Base-by-base conservation (phyloP, 92 coral and sea anemone species). In the Paramuricea clavata region DNA sequence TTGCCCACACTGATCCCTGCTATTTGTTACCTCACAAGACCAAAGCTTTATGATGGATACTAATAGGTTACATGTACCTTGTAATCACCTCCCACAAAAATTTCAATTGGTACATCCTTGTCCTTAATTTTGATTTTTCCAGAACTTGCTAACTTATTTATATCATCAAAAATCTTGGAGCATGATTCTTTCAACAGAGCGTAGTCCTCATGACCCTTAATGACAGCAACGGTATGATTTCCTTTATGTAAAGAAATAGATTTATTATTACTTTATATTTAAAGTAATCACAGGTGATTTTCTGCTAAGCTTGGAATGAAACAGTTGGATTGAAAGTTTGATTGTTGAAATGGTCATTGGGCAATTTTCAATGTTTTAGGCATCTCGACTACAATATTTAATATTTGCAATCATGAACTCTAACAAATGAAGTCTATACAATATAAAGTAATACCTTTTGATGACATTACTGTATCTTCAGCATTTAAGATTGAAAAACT, bases 61-160 rank as follows among this genome's bases (percentile, higher is more conserved):
- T 21, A 12, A 54, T 54, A 21, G 62, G 62, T 31, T n/a, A n/a
- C n/a, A n/a, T n/a, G n/a, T 70, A 70, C 76, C 76, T 70, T 70
- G 76, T 70, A 70, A 41, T 70, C 76, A 70, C 76, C 49, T 70
- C 76, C 76, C 23, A 70, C 44, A 70, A 31, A 70, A n/a, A 70
- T 34, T 41, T 70, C 49, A 70, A 70, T 70, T 34, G 23, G n/a
- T n/a, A n/a, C n/a, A n/a, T n/a, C n/a, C n/a, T n/a, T n/a, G n/a
- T n/a, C n/a, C n/a, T n/a, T n/a, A 31, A 70, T 70, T 33, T 34
- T 70, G 23, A 70, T 31, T 70, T 70, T 70, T 41, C 44, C 31
- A 11, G 76, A 27, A n/a, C 49, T 70, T 31, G 76, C 43, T 34
- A 70, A 34, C 44, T 34, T 31, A 41, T 70, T 70, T 27, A 70